Evolutionary conservation across 2,888 invertebrate species (phyloP).

Genomic region (Ischnus inquisitorius): DNA sequence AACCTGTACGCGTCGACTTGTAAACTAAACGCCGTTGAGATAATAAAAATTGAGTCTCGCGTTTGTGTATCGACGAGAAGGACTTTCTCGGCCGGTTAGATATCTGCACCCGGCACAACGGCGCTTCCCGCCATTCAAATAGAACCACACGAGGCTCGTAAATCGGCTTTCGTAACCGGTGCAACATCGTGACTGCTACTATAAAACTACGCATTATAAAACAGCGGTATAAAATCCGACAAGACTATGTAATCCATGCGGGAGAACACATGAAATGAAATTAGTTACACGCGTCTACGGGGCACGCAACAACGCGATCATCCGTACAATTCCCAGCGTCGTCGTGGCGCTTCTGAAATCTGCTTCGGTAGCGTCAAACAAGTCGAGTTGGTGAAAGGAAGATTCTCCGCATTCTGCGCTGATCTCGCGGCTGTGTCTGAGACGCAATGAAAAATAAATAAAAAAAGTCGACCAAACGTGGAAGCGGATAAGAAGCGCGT

Average conservation of each 20-base stretch:
- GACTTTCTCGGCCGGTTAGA: slow-evolving; percentile 2
- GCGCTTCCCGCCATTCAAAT: slow-evolving; percentile 20
- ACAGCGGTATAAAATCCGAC: slow-evolving; percentile 14
- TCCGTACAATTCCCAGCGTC: slow-evolving; percentile 38
- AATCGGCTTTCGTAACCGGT: slow-evolving; percentile 42
- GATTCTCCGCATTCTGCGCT: slow-evolving; percentile 22
- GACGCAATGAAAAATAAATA: background rate
- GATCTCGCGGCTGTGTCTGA: slow-evolving; percentile 17
- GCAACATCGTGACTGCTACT: slow-evolving; percentile 18
- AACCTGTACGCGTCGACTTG: background rate
- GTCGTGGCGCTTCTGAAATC: slow-evolving; percentile 7
- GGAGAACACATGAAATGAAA: background rate
- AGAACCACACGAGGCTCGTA: slow-evolving; percentile 18
- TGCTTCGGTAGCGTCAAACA: slow-evolving; percentile 8
- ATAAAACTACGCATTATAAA: slow-evolving; percentile 52
- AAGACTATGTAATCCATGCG: background rate
- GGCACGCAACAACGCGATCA: slow-evolving; percentile 56
- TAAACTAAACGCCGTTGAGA: background rate
- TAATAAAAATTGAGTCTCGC: slow-evolving; percentile 4
- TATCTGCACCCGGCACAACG: background rate
- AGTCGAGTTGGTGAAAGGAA: slow-evolving; percentile 39
- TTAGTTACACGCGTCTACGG: slow-evolving; percentile 13
- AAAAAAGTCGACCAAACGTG: slow-evolving; percentile 35
- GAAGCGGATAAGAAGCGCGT: slow-evolving; percentile 29
- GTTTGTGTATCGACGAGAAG: background rate